Base-by-base conservation (phyloP, 2,797 vertebrate genomes). In the Lophotriccus pileatus region DNA sequence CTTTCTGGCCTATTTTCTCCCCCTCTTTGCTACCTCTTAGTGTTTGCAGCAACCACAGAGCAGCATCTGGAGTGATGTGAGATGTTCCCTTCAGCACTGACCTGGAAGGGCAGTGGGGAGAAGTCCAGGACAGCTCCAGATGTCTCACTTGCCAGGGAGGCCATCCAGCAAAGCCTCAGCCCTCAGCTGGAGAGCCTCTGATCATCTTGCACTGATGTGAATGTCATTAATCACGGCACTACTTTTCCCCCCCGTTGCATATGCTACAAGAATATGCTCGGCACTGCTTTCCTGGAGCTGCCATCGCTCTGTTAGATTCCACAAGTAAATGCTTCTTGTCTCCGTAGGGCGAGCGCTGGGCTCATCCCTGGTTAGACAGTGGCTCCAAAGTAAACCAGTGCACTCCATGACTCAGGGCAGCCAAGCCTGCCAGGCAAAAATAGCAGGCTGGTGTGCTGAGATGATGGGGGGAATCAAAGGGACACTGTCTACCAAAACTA, bases 271-370 rank as follows among this genome's bases (percentile, higher is more conserved):
- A 59, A 43, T 10, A 10, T 16, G 46, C 70, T 76, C 69, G 59
- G 76, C 58, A 1, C 72, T 55, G 8, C 44, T 27, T 43, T 50
- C 59, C 7, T 14, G 5, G 77, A 55, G 78, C 77, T 96, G 91
- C 75, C 95, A 53, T 15, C 15, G 68, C 94, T n/a, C 88, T 94
- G 95, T 53, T 84, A 95, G 34, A 96, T 97, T 96, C 93, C 95
- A 79, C 95, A 90, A 24, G 93, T 12, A 10, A 91, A 47, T n/a
- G 85, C 63, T 92, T 80, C 91, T 13, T 9, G 78, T 85, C 55
- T 88, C 87, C 36, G 3, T 21, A 4, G 86, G 69, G 62, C 1
- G 2, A 94, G 86, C 58, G 0, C 1, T 58, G 80, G 83, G 84
- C 75, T 41, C 85, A 67, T 67, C 53, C 2, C 66, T 70, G 76